Base-by-base conservation (phyloP, 2,113 vertebrate genomes). In the Corydoras maculifer region DNA sequence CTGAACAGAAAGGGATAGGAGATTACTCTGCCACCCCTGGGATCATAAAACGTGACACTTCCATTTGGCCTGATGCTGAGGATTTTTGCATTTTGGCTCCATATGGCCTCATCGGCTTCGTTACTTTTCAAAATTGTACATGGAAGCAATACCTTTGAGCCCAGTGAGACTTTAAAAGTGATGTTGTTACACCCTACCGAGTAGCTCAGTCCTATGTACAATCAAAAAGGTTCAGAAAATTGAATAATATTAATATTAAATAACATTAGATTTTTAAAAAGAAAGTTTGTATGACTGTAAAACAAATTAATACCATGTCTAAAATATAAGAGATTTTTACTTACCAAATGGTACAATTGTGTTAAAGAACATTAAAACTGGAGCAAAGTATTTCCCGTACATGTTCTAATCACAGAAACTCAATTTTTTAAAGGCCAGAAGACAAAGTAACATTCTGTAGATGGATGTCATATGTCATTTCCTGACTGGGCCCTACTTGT, bases 21-120 rank as follows among this genome's bases (percentile, higher is more conserved):
- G 35, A 74, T 85, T 58, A 89, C 54, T 25, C 86, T 57, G 5
- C 87, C 87, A 0, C 57, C 3, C 68, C 72, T 82, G 59, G 80
- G 82, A 29, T 81, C 71, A 0, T 48, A 0, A 2, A 88, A 88
- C 4, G 1, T 13, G 25, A 88, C 3, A 0, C 0, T 25, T 3
- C 83, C 82, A 0, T 62, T 0, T 0, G 53, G 30, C 5, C 3
- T 65, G 29, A 89, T 73, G 0, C 0, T 3, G 14, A 86, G 32
- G 18, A 88, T 53, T 3, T 14, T 57, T 7, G 14, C 54, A 0
- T 0, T 8, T 2, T 81, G 73, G 35, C 0, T 51, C 88, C 88
- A 90, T 0, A 0, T 5, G 0, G 25, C 25, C 18, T 3, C 32
- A 1, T 43, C 8, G 0, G 53, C 63, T 18, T 50, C 2, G 2